These are phyloP conservation scores for Eueides isabella DNA, from an alignment of 1,140 invertebrate species.

Conservation along the genomic window DNA sequence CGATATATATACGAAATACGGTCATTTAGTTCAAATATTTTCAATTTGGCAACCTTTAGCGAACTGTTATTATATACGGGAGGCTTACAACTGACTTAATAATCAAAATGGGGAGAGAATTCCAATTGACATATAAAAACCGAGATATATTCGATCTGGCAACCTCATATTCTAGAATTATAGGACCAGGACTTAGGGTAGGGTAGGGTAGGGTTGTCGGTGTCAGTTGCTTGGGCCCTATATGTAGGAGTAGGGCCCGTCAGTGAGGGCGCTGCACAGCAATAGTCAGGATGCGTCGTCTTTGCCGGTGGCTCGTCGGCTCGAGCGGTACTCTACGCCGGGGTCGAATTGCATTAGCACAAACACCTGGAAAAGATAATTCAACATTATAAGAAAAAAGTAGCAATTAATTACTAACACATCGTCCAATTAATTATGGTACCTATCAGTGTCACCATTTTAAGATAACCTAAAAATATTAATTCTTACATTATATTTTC, in stretches of 20 bases:
- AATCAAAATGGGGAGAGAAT: too few species aligned
- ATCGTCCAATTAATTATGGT: too few species aligned
- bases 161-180: neutral
- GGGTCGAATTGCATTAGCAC: slow-evolving; percentile 98
- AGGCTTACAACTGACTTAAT: neutral
- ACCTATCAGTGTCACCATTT: too few species aligned
- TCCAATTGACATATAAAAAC: neutral
- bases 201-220: slow-evolving; percentile 27
- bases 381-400: neutral
- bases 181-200: neutral
- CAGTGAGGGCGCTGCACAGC: slow-evolving; percentile 99
- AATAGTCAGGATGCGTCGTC: slow-evolving; percentile 98
- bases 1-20: too few species aligned
- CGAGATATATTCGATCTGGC: slow-evolving; percentile 10
- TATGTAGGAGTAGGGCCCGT: slow-evolving; percentile 88
- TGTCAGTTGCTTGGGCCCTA: slow-evolving; percentile 67
- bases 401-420: neutral
- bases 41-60: neutral
- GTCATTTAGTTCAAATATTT: neutral
- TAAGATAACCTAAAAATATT: too few species aligned
- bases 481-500: too few species aligned
- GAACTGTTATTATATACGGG: neutral
- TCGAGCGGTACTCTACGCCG: slow-evolving; percentile 96
- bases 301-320: slow-evolving; percentile 89
- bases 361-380: slow-evolving; percentile 86